phyloP scores from a whole-genome alignment of 2,797 vertebrate genomes.

The Toxotes lorentzi region DNA sequence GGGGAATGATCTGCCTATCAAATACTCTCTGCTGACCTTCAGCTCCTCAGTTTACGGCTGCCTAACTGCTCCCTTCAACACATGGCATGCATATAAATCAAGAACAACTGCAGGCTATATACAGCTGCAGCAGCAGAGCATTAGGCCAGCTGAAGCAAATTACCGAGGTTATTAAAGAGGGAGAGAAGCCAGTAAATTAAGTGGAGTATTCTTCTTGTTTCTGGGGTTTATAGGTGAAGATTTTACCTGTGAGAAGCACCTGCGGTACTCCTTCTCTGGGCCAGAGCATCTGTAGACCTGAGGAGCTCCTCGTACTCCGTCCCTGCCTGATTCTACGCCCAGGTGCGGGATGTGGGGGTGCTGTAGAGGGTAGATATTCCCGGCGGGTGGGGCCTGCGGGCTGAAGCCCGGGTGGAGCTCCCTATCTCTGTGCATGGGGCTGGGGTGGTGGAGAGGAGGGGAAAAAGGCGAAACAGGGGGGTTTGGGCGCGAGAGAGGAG shows the following conservation, averaged over 20 bases:
- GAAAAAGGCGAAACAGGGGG: conserved; percentile 63
- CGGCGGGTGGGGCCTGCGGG: conserved; percentile 35
- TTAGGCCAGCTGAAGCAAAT: background rate
- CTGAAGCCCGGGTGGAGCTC: conserved; percentile 52
- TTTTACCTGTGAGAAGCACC: conserved; percentile 84
- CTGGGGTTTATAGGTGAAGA: background rate
- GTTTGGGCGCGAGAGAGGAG: conserved; percentile 59
- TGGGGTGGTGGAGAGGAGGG: conserved; percentile 62
- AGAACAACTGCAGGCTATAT: conserved; percentile 12
- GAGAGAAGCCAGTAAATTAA: background rate
- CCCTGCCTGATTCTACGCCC: conserved; percentile 41
- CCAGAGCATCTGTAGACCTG: conserved; percentile 78
- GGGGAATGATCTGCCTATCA: conserved; percentile 62
- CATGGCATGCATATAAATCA: conserved; percentile 38
- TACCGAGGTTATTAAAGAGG: conserved; percentile 7
- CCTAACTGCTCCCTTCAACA: conserved; percentile 40
- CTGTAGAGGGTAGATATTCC: conserved; percentile 73
- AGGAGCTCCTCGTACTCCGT: conserved; percentile 47
- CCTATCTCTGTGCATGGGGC: conserved; percentile 60
- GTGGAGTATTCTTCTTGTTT: background rate
- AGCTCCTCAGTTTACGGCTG: conserved; percentile 30
- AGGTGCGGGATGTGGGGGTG: conserved; percentile 44
- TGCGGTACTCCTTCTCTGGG: conserved; percentile 77
- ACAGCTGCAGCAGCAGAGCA: conserved; percentile 1
- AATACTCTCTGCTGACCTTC: conserved; percentile 52